Conservation (phyloP, 2,888 invertebrate species). For the Melikaiella ostensackeni region DNA sequence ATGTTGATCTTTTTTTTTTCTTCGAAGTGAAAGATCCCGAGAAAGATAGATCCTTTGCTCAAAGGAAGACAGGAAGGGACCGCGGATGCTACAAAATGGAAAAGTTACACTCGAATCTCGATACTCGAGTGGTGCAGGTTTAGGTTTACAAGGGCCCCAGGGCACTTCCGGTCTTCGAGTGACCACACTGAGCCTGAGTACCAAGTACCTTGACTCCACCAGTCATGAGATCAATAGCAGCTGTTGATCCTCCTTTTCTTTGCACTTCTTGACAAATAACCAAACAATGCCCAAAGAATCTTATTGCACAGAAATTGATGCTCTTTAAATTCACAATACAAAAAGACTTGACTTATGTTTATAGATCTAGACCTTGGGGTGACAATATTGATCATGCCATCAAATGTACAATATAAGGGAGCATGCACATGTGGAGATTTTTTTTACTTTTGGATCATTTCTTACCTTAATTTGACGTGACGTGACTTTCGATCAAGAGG, state of each 20-base stretch:
- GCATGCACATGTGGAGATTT: too few species aligned
- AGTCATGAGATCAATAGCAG: conserved; percentile 24
- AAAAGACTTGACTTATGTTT: background rate
- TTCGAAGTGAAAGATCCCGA: background rate
- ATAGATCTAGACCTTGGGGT: background rate
- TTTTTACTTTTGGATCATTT: too few species aligned
- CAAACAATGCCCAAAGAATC: conserved; percentile 15
- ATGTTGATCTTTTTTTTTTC: background rate
- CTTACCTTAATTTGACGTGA: too few species aligned
- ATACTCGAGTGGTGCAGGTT: conserved; percentile 31
- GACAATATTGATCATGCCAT: too few species aligned
- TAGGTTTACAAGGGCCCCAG: conserved; percentile 26
- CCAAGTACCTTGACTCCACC: conserved; percentile 4
- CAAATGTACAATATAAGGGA: too few species aligned
- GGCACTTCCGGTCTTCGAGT: conserved; percentile 36
- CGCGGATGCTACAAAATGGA: background rate
- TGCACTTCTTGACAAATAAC: conserved; percentile 5
- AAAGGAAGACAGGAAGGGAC: conserved; percentile 1
- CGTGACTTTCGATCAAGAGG: too few species aligned
- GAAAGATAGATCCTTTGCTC: background rate
- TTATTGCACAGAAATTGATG: conserved; percentile 1
- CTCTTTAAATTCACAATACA: conserved; percentile 5
- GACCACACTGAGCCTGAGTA: conserved; percentile 20
- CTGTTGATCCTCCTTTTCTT: conserved; percentile 31
- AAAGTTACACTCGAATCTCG: conserved; percentile 20